phyloP scores from a whole-genome alignment of 2,113 vertebrate genomes.

The Holacanthus passer region DNA sequence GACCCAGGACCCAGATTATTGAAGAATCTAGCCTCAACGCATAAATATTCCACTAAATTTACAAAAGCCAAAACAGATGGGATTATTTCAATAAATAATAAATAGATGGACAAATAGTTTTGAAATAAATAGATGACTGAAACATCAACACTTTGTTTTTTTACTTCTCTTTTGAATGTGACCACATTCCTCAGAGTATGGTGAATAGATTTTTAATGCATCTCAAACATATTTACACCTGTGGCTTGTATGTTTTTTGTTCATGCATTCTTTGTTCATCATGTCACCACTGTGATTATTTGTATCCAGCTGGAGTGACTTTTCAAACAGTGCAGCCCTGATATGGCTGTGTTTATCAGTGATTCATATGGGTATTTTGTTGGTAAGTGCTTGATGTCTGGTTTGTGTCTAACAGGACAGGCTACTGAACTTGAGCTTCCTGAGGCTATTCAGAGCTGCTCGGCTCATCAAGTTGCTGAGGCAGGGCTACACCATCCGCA shows the following conservation, averaged over 20 bases:
- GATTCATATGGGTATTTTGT: background rate
- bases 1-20: background rate
- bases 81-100: background rate
- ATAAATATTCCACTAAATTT: background rate
- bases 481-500: slow-evolving; percentile 97
- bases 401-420: slow-evolving; percentile 87
- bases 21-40: background rate
- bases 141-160: background rate
- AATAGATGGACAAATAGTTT: background rate
- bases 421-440: slow-evolving; percentile 96
- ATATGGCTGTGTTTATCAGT: background rate
- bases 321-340: background rate
- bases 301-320: slow-evolving; percentile 2
- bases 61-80: background rate
- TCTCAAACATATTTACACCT: background rate
- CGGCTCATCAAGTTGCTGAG: slow-evolving; percentile 96
- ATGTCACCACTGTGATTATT: background rate
- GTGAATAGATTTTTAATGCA: background rate
- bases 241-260: slow-evolving; percentile 3
- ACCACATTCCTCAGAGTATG: too few species aligned
- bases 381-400: slow-evolving; percentile 10
- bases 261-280: background rate
- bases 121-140: background rate
- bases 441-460: slow-evolving; percentile 94
- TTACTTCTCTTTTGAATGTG: too few species aligned